phyloP scores from a whole-genome alignment of 2,113 vertebrate genomes.

The Nothoprocta perdicaria region DNA sequence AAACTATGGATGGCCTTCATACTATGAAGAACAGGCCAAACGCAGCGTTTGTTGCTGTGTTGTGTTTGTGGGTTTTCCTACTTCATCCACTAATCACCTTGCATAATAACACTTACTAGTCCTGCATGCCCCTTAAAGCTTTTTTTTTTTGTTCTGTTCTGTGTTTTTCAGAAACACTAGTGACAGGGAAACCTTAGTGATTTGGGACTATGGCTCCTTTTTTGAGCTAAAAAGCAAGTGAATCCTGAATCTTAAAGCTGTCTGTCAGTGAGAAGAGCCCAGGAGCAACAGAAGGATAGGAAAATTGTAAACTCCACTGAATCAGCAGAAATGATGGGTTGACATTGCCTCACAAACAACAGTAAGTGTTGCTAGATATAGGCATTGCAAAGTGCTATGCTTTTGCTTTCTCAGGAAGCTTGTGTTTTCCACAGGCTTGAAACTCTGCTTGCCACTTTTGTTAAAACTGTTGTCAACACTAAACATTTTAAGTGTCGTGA shows the following conservation, averaged over 20 bases:
- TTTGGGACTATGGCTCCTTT: background rate
- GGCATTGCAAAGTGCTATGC: background rate
- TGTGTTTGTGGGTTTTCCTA: background rate
- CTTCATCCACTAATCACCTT: background rate
- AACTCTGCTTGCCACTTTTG: background rate
- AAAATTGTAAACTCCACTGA: background rate
- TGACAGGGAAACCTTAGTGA: constrained; percentile 23
- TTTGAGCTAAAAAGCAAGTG: constrained; percentile 21
- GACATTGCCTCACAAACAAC: background rate
- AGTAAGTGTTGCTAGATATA: background rate
- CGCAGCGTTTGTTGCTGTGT: background rate
- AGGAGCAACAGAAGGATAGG: background rate
- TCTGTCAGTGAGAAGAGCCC: background rate
- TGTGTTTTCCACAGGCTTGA: background rate
- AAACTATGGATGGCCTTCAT: background rate
- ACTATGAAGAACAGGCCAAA: background rate
- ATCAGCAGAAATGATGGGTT: background rate
- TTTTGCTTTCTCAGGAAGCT: background rate
- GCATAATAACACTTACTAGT: background rate
- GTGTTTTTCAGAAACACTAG: background rate
- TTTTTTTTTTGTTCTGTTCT: constrained; percentile 1
- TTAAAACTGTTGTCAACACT: background rate
- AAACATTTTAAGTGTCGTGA: background rate
- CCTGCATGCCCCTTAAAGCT: background rate
- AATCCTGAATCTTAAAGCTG: constrained; percentile 6